These are phyloP conservation scores for Enteromius unitaeniatus DNA, from an alignment of 2,797 vertebrate genomes.

Conservation along the genomic window DNA sequence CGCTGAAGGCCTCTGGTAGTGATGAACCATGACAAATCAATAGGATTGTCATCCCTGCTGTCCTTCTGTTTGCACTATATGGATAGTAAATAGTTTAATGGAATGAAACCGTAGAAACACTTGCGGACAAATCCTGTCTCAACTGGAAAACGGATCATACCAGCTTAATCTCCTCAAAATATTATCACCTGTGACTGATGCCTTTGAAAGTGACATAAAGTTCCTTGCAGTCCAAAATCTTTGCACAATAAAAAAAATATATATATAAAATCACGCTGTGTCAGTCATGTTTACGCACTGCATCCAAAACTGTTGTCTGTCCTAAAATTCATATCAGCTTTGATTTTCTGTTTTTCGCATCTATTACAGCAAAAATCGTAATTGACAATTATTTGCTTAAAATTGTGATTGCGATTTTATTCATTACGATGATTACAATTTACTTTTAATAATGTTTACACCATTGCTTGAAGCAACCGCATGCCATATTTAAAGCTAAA, in stretches of 20 bases:
- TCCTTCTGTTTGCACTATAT: slow-evolving; percentile 20
- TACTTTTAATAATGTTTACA: too few relatives aligned
- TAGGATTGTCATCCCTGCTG: slow-evolving; percentile 36
- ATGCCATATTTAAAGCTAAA: too few relatives aligned
- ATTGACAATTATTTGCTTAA: too few relatives aligned
- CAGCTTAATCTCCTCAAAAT: neutral
- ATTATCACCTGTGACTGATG: neutral
- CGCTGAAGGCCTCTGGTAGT: slow-evolving; percentile 47
- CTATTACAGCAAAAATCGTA: too few relatives aligned
- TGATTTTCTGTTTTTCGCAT: neutral
- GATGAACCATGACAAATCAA: slow-evolving; percentile 50
- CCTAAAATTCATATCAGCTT: neutral
- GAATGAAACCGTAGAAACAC: neutral
- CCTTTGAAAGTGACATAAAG: neutral
- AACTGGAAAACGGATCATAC: neutral
- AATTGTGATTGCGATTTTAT: too few relatives aligned
- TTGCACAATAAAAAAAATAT: too few relatives aligned
- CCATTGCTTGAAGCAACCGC: too few relatives aligned
- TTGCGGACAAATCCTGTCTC: neutral
- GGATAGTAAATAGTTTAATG: slow-evolving; percentile 28
- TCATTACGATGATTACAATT: too few relatives aligned
- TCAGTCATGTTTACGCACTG: too few relatives aligned
- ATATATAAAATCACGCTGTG: too few relatives aligned
- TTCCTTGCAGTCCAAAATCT: too few relatives aligned
- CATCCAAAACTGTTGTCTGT: too few relatives aligned